Conservation (phyloP, 92 coral and sea anemone genomes). For the Actinostola sp. region DNA sequence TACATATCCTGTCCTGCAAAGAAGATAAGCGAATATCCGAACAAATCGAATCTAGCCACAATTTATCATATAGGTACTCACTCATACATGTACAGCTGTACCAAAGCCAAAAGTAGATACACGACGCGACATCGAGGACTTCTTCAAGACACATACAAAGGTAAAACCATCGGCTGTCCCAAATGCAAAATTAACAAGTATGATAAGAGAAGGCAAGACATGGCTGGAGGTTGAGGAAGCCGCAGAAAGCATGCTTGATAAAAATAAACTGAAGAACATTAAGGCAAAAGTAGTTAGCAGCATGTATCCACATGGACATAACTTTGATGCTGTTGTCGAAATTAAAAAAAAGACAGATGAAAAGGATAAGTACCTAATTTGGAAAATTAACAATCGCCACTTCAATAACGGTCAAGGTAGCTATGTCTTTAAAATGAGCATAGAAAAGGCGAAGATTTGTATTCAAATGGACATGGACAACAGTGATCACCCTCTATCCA, state of each 20-base stretch:
- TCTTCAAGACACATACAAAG: slow-evolving; percentile 27
- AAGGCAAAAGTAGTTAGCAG: slow-evolving; percentile 23
- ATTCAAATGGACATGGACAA: slow-evolving; percentile 25
- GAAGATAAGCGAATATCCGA: slow-evolving; percentile 35
- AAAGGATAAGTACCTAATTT: slow-evolving; percentile 36
- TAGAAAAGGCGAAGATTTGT: slow-evolving; percentile 10
- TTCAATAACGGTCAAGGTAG: slow-evolving; percentile 51
- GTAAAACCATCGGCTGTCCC: slow-evolving; percentile 24
- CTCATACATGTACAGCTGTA: slow-evolving; percentile 34
- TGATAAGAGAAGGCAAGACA: slow-evolving; percentile 33
- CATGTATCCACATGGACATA: slow-evolving; percentile 50
- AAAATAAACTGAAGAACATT: slow-evolving; percentile 22
- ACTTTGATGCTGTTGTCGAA: slow-evolving; percentile 50
- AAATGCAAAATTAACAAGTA: slow-evolving; percentile 7
- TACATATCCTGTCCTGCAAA: slow-evolving; percentile 34
- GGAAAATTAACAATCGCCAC: slow-evolving; percentile 43
- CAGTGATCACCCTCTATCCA: slow-evolving; percentile 20
- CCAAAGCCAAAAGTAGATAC: slow-evolving; percentile 32
- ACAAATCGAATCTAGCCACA: slow-evolving; percentile 15
- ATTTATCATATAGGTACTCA: slow-evolving; percentile 38
- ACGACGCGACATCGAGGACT: slow-evolving; percentile 28
- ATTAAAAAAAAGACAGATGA: slow-evolving; percentile 41
- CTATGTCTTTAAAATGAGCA: slow-evolving; percentile 36
- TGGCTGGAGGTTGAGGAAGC: slow-evolving; percentile 39
- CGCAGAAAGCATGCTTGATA: slow-evolving; percentile 34